Conservation (phyloP, 2,888 invertebrate species). For the Temnothorax rugatulus region DNA sequence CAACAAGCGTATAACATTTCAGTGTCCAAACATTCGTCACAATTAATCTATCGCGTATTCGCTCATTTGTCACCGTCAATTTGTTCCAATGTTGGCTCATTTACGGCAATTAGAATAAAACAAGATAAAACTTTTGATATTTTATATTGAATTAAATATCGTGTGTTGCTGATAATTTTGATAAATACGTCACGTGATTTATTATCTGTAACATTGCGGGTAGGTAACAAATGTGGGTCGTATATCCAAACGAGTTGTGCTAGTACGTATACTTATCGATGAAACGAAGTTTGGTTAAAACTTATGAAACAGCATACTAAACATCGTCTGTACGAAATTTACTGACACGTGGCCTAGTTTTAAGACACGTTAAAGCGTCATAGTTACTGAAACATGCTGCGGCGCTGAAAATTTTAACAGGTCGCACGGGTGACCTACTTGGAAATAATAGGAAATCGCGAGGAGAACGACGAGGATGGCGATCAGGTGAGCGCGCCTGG, state of each 20-base stretch:
- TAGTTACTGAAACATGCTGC: constrained; percentile 18
- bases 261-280: background rate
- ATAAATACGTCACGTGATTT: constrained; percentile 1
- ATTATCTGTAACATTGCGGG: background rate
- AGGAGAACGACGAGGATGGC: constrained; percentile 24
- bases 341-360: constrained; percentile 4
- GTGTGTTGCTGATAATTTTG: background rate
- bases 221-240: background rate
- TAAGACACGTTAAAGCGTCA: constrained; percentile 29
- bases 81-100: background rate
- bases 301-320: background rate
- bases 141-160: constrained; percentile 6
- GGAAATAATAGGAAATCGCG: constrained; percentile 71
- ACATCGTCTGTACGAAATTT: constrained; percentile 10
- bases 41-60: constrained; percentile 3
- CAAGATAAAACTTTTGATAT: background rate
- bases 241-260: background rate
- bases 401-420: constrained; percentile 45
- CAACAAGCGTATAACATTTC: constrained; percentile 16
- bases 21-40: constrained; percentile 3
- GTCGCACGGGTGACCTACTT: constrained; percentile 61
- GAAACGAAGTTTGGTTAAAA: background rate
- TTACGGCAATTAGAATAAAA: background rate
- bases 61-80: constrained; percentile 3
- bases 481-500: constrained; percentile 64